A percentile compares a stretch with the other conserved stretches of the same genome.
These are phyloP conservation scores for Drosophila elegans DNA, from an alignment of 1,140 invertebrate species.

Conservation along the genomic window DNA sequence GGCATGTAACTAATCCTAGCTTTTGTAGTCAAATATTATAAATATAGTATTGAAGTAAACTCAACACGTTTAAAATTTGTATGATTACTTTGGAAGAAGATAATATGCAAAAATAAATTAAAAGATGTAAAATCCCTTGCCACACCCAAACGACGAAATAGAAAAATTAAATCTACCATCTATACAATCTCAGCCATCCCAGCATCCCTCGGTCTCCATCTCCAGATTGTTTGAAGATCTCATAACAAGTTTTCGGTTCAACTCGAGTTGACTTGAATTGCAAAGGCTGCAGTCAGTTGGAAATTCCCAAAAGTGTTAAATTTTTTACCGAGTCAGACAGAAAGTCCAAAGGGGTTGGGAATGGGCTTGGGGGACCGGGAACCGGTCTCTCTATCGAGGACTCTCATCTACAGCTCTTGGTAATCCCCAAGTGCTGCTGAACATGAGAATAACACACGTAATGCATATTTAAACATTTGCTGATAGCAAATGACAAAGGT, in stretches of 20 bases:
- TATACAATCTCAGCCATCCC: not conserved
- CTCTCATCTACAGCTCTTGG: conserved; percentile 47
- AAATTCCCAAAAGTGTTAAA: conserved; percentile 59
- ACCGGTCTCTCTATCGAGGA: conserved; percentile 27
- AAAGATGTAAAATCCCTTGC: not conserved
- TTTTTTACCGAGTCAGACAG: conserved; percentile 55
- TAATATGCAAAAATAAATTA: not conserved
- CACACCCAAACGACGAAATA: not conserved
- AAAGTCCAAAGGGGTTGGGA: not conserved
- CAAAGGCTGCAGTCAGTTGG: conserved; percentile 31
- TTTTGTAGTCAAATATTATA: no score
- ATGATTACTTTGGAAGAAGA: no score
- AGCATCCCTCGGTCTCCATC: not conserved
- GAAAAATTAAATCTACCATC: not conserved
- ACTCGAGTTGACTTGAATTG: conserved; percentile 26
- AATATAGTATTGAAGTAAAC: no score
- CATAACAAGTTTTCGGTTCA: conserved; percentile 12
- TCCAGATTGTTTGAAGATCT: conserved; percentile 22
- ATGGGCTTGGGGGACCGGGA: not conserved
- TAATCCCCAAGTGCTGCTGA: conserved; percentile 82
- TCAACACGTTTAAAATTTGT: no score
- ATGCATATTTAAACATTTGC: conserved; percentile 84
- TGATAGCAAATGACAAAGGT: conserved; percentile 83
- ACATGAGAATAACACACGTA: conserved; percentile 82
- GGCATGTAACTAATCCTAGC: no score